Evolutionary conservation across 2,113 vertebrate genomes (phyloP).

Genomic region (Lepidothrix coronata): DNA sequence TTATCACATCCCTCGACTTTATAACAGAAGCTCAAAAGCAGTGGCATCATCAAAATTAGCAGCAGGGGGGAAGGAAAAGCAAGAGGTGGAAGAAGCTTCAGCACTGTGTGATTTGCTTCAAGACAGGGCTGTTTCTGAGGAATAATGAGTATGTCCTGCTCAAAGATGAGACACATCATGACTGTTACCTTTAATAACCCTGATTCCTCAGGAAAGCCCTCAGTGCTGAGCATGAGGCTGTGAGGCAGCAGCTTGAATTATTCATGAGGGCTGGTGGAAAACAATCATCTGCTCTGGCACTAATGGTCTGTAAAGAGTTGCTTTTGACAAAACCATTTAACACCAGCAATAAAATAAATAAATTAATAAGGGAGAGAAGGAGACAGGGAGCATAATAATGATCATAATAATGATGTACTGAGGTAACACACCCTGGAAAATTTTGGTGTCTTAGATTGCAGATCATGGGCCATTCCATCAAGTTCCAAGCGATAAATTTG

Average conservation of each 20-base stretch:
- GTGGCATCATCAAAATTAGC: not conserved
- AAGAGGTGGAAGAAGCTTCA: not conserved
- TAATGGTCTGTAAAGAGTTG: constrained; percentile 58
- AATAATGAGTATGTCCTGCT: not conserved
- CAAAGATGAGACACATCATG: not conserved
- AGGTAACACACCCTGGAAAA: not conserved
- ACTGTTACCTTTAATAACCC: constrained; percentile 32
- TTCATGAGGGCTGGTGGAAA: constrained; percentile 31
- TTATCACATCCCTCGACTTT: not conserved
- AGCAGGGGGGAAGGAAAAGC: not conserved
- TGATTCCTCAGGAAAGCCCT: not conserved
- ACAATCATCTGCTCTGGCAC: constrained; percentile 38
- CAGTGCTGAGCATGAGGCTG: not conserved
- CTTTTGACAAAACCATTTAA: constrained; percentile 65
- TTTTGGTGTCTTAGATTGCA: not conserved
- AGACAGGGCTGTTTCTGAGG: not conserved
- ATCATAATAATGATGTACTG: not conserved
- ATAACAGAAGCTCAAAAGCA: not conserved
- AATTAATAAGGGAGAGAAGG: not conserved
- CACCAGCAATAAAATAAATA: constrained; percentile 54
- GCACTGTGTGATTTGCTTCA: not conserved
- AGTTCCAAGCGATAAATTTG: not conserved
- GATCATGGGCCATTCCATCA: not conserved
- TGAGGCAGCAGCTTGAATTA: constrained; percentile 16
- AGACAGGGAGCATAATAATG: not conserved